phyloP scores from a whole-genome alignment of 92 coral and sea anemone genomes.

The Hydrozoanthus gracilis region DNA sequence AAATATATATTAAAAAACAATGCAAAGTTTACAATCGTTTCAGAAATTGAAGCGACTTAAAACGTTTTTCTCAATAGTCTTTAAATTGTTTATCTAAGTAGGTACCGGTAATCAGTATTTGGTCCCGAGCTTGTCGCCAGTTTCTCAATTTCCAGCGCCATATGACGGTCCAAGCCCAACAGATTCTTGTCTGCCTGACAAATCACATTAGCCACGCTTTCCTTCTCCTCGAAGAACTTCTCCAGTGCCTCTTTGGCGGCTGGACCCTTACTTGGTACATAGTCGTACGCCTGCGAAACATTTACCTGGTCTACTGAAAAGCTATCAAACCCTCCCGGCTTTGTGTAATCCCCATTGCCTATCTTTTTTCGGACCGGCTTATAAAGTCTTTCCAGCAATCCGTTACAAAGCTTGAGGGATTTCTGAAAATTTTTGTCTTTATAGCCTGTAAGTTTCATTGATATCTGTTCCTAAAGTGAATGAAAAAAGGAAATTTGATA shows the following conservation, averaged over 20 bases:
- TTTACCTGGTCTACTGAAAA: neutral
- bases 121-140: no score
- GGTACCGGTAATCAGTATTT: no score
- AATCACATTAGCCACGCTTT: constrained; percentile 14
- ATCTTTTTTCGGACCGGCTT: neutral
- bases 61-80: no score
- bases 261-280: constrained; percentile 31
- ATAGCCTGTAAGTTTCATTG: neutral
- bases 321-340: constrained; percentile 32
- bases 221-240: neutral
- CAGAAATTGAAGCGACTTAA: no score
- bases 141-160: neutral
- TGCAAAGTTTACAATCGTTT: no score
- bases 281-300: constrained; percentile 9
- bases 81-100: no score
- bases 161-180: neutral
- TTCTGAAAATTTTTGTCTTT: neutral
- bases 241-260: constrained; percentile 4
- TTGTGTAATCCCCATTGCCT: constrained; percentile 17
- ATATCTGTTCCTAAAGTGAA: neutral
- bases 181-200: constrained; percentile 27
- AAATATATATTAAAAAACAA: no score
- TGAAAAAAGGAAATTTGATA: neutral
- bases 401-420: constrained; percentile 7
- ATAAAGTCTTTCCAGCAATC: neutral